These are phyloP conservation scores for Bubo blakistoni DNA, from an alignment of 2,113 vertebrate genomes.

Conservation along the genomic window DNA sequence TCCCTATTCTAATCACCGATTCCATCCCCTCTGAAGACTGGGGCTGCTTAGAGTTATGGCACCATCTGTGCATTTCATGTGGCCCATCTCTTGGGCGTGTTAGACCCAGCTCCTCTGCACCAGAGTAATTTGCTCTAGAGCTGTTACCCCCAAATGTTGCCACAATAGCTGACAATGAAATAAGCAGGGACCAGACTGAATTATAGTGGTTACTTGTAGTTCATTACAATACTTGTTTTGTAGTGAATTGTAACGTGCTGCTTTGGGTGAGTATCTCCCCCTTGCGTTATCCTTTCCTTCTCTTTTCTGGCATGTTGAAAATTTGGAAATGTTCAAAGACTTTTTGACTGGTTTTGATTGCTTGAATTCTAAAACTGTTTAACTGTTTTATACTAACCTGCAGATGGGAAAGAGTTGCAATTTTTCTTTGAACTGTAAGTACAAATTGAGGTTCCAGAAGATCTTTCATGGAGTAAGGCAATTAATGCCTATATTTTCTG, in stretches of 20 bases:
- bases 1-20: background rate
- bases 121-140: background rate
- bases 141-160: background rate
- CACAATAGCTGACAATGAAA: background rate
- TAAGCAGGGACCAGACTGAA: background rate
- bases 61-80: background rate
- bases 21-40: background rate
- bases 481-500: background rate
- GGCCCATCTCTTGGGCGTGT: background rate
- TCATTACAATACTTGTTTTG: background rate
- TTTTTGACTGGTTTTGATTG: background rate
- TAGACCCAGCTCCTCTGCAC: background rate
- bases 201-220: background rate
- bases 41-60: background rate
- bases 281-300: background rate
- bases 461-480: background rate
- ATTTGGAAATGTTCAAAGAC: background rate
- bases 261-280: background rate
- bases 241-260: background rate
- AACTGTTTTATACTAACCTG: background rate
- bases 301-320: background rate
- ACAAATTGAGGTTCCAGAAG: background rate
- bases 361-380: background rate
- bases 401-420: background rate
- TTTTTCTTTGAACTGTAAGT: background rate